A percentile compares a stretch with the other conserved stretches of the same genome.
Conservation (phyloP, 2,113 vertebrate species). For the Dromas ardeola region DNA sequence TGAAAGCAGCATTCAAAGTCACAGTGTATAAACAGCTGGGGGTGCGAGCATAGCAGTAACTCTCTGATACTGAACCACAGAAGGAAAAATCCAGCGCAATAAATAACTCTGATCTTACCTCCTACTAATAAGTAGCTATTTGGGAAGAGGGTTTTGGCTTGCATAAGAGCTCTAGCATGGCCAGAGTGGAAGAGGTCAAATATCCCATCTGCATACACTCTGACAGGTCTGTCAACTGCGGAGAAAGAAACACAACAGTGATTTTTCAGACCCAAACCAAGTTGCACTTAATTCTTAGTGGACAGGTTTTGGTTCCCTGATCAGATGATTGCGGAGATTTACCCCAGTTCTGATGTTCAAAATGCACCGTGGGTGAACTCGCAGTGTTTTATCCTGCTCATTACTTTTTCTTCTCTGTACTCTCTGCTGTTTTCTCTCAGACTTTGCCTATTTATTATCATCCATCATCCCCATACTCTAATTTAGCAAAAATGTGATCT, state of each 20-base stretch:
- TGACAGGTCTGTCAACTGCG: slow-evolving; percentile 92
- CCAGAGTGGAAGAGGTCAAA: slow-evolving; percentile 99
- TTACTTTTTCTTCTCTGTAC: neutral
- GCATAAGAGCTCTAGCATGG: slow-evolving; percentile 97
- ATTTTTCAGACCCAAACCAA: slow-evolving; percentile 14
- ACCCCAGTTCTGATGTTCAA: neutral
- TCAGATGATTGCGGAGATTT: neutral
- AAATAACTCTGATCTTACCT: slow-evolving; percentile 82
- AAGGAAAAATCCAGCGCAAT: neutral
- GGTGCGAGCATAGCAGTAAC: neutral
- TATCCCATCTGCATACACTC: slow-evolving; percentile 98
- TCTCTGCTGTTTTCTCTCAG: neutral
- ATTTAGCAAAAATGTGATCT: slow-evolving; percentile 54
- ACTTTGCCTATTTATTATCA: slow-evolving; percentile 24
- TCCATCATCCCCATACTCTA: slow-evolving; percentile 20
- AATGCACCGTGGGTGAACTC: neutral
- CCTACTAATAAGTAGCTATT: slow-evolving; percentile 98
- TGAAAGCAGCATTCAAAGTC: neutral
- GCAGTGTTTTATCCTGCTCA: neutral
- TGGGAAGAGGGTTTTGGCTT: slow-evolving; percentile 98
- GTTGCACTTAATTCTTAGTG: neutral
- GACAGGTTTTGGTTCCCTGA: neutral
- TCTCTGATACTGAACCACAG: neutral
- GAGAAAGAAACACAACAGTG: slow-evolving; percentile 57
- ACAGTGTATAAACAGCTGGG: slow-evolving; percentile 3